Evolutionary conservation across 2,888 invertebrate genomes (phyloP), one percentile per base, ranked within the genome.

Genomic region (Oligia latruncula): DNA sequence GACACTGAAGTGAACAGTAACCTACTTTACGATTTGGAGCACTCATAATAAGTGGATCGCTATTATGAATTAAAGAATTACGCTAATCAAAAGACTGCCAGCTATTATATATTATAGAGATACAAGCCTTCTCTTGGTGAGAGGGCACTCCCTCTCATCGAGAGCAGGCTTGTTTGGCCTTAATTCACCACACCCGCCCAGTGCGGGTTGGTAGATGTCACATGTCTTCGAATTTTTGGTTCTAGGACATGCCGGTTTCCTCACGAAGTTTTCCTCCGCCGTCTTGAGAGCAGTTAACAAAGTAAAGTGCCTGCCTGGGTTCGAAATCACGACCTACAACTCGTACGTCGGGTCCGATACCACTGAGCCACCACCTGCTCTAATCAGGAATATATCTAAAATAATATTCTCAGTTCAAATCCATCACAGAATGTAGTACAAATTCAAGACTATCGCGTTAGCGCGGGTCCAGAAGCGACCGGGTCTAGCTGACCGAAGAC

Each of bases 11-110:
- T 60, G 58, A 71, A 17, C 29, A 64, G 66, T 74, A 71, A 71
- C 74, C 67, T 55, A 84, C 17, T 67, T 84, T 74, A 23, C 8
- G 55, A 84, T 55, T 65, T 52, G 29, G 71, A 29, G 23, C 60
- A 62, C 15, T 58, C 43, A 20, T 40, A 60, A 13, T 68, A 65
- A 15, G 35, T 60, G 62, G 23, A 62, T 62, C 9, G 23, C 35
- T 62, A 60, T 35, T 62, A 29, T 29, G 1, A 8, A 35, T 35
- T 35, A 35, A 35, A 62, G 1, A 70, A 49, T 20, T 70, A 49
- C 8, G 29, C 6, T 13, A 70, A 23, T 23, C 15, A 62, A 23
- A 52, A 58, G 5, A 70, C 20, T 65, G 65, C 20, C 29, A 29
- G 29, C 29, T 29, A 29, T 29, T 29, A 29, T 29, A 29, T 29